These are phyloP conservation scores for Origma solitaria DNA, from an alignment of 2,113 vertebrate genomes.

Conservation along the genomic window DNA sequence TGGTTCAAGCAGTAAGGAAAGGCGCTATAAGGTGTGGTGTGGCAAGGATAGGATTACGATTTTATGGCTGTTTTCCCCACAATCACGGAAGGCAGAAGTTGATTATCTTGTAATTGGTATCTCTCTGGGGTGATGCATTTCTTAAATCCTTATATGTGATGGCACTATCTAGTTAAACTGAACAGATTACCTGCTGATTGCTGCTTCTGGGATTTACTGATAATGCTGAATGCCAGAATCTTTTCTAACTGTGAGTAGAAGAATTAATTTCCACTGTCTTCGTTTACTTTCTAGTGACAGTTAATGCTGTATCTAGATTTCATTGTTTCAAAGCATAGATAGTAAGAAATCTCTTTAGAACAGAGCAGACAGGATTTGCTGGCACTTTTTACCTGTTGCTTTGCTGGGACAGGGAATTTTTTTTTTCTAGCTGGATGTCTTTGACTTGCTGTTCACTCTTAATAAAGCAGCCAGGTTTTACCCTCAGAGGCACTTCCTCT, in stretches of 20 bases:
- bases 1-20: not conserved
- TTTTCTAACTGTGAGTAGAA: constrained; percentile 23
- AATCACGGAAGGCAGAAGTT: not conserved
- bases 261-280: constrained; percentile 39
- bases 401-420: not conserved
- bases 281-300: constrained; percentile 26
- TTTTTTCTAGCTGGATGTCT: not conserved
- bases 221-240: constrained; percentile 37
- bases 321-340: constrained; percentile 34
- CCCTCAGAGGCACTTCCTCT: not conserved
- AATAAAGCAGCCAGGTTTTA: not conserved
- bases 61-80: not conserved
- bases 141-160: constrained; percentile 5
- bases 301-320: constrained; percentile 6
- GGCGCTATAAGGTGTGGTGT: not conserved
- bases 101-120: constrained; percentile 37
- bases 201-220: constrained; percentile 44
- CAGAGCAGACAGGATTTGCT: not conserved
- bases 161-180: constrained; percentile 29
- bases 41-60: not conserved
- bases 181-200: constrained; percentile 56
- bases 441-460: not conserved
- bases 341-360: constrained; percentile 7
- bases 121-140: constrained; percentile 22
- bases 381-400: constrained; percentile 23